Conservation (phyloP, 1,140 invertebrate species). For the Dendrolimus kikuchii region DNA sequence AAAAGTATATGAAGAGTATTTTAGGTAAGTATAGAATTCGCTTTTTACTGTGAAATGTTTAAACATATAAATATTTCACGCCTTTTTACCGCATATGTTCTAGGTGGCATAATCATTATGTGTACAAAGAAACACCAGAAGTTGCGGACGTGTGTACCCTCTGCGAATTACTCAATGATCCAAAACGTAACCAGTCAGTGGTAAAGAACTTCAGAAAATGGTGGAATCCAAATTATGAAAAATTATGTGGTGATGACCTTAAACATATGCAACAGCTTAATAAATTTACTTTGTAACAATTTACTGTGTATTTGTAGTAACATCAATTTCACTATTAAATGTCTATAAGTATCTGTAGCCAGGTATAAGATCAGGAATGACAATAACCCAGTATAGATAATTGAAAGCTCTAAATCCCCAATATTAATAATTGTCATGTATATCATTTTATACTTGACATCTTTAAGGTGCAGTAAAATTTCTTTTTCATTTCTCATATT, state of each 20-base stretch:
- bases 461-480: too few species aligned
- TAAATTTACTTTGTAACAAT: too few species aligned
- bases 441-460: too few species aligned
- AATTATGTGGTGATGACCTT: constrained; percentile 3
- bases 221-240: constrained; percentile 32
- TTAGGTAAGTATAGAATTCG: constrained; percentile 21
- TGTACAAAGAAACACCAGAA: constrained; percentile 17
- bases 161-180: constrained; percentile 28
- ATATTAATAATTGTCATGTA: too few species aligned
- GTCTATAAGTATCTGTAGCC: too few species aligned
- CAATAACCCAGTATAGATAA: too few species aligned
- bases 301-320: too few species aligned
- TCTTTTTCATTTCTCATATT: too few species aligned
- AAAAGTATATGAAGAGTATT: constrained; percentile 28
- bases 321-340: too few species aligned
- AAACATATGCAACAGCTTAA: background rate
- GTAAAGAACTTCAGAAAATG: constrained; percentile 32
- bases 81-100: constrained; percentile 4
- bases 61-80: background rate
- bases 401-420: too few species aligned
- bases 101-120: constrained; percentile 48
- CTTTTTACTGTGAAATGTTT: background rate
- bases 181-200: constrained; percentile 3
- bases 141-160: constrained; percentile 28
- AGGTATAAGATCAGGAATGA: too few species aligned